Evolutionary conservation across 1,140 invertebrate genomes (phyloP), one percentile per base, ranked within the genome.

Genomic region (Notospermus geniculatus): DNA sequence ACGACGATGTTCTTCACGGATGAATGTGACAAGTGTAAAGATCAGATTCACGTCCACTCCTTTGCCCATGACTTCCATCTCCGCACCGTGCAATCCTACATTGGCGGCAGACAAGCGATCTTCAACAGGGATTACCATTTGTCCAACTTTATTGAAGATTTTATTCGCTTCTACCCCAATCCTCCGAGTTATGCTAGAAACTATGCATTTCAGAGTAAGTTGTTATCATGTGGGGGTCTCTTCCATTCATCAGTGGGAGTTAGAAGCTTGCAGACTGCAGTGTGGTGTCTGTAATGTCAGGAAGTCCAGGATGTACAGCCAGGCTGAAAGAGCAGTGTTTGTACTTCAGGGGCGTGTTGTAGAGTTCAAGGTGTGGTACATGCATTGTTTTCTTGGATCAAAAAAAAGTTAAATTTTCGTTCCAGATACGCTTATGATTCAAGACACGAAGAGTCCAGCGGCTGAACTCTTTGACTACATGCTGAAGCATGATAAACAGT

Each of bases 61-160:
- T 93, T 93, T 73, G 90, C 90, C 0, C 92, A 92, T 70, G 91
- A 93, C 77, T 93, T 90, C 76, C 91, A 93, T 78, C 80, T 93
- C 32, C 83, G 91, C 56, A 87, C 85, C 45, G 86, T 92, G 58
- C 86, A 88, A 70, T 84, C 85, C 0, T 91, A 90, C 68, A 85
- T 92, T 30, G 84, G 85, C 63, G 87, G 86, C 23, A 83, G 83
- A 59, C 83, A 86, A 25, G 80, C 85, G 59, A 82, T 86, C 27
- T 83, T 91, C 41, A 84, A 85, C 62, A 85, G 86, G 59, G 87
- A 86, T 1, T 92, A 91, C 74, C 88, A 92, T 73, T 75, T 92
- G 1, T 88, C 87, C 23, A 86, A 87, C 59, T 92, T 93, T 77
- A 81, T 93, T 7, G 86, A 89, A 57, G 91, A 93, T 73, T 93